A percentile compares a stretch with the other conserved stretches of the same genome.
phyloP scores from a whole-genome alignment of 2,113 vertebrate genomes.

The Salminus brasiliensis region DNA sequence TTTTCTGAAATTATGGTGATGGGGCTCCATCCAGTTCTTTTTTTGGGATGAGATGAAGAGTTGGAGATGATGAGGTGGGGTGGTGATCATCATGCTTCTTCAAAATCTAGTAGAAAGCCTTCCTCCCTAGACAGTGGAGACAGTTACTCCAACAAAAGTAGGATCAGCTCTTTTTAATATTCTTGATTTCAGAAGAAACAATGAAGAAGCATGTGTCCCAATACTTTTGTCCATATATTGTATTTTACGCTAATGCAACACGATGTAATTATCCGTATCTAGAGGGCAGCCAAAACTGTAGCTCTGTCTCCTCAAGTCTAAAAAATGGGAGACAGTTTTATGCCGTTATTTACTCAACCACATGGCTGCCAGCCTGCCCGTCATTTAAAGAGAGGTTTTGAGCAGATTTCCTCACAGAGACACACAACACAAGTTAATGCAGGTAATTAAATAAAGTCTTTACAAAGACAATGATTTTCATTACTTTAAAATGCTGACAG shows the following conservation, averaged over 20 bases:
- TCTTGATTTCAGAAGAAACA: no score
- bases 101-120: no score
- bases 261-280: neutral
- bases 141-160: no score
- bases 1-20: no score
- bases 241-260: neutral
- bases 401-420: neutral
- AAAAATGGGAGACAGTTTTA: neutral
- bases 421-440: slow-evolving; percentile 12
- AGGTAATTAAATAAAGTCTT: neutral
- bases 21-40: no score
- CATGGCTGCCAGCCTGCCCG: neutral
- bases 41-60: no score
- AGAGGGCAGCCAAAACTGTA: neutral
- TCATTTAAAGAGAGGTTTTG: neutral
- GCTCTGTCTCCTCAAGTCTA: neutral
- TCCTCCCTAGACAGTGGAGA: no score
- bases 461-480: neutral
- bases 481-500: neutral
- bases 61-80: no score
- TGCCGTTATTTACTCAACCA: neutral
- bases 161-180: no score
- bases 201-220: no score
- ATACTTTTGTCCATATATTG: no score
- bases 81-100: no score